A percentile compares a stretch with the other conserved stretches of the same genome.
phyloP scores from a whole-genome alignment of 2,797 vertebrate genomes.

The Bryconaethiops microstoma region DNA sequence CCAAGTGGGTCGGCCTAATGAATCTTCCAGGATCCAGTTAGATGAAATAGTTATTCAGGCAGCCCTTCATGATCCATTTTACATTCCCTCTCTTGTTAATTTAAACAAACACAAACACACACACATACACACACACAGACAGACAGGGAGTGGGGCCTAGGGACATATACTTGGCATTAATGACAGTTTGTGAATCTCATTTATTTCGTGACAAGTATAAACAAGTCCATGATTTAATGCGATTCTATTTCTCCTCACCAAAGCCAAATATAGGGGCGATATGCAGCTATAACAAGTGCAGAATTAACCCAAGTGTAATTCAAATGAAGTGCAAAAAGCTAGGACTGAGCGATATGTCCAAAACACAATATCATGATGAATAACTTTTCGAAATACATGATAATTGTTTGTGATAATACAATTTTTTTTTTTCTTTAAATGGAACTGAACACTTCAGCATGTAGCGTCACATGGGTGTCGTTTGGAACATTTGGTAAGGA shows the following conservation, averaged over 20 bases:
- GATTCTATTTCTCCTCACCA: background rate
- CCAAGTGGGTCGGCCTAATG: constrained; percentile 6
- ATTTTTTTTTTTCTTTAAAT: too few relatives aligned
- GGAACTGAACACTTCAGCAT: too few relatives aligned
- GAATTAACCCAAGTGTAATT: background rate
- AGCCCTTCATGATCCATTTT: constrained; percentile 2
- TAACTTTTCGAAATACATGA: too few relatives aligned
- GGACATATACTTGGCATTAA: background rate
- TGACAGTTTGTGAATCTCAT: constrained; percentile 12
- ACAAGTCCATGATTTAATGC: background rate
- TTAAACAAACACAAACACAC: background rate
- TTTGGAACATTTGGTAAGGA: too few relatives aligned
- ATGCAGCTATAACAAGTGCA: background rate
- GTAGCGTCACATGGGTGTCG: too few relatives aligned
- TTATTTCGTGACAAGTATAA: constrained; percentile 5
- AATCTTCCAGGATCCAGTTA: constrained; percentile 8
- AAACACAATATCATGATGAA: too few relatives aligned
- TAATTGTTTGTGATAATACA: too few relatives aligned
- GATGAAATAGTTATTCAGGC: background rate
- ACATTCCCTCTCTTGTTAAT: background rate
- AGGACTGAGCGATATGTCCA: too few relatives aligned
- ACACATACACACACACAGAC: background rate
- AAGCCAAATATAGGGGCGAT: background rate
- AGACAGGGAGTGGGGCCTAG: background rate
- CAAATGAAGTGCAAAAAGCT: too few relatives aligned